A percentile compares a stretch with the other conserved stretches of the same genome.
These are phyloP conservation scores for Reticulitermes speratus DNA, from an alignment of 1,140 invertebrate species.

Conservation along the genomic window DNA sequence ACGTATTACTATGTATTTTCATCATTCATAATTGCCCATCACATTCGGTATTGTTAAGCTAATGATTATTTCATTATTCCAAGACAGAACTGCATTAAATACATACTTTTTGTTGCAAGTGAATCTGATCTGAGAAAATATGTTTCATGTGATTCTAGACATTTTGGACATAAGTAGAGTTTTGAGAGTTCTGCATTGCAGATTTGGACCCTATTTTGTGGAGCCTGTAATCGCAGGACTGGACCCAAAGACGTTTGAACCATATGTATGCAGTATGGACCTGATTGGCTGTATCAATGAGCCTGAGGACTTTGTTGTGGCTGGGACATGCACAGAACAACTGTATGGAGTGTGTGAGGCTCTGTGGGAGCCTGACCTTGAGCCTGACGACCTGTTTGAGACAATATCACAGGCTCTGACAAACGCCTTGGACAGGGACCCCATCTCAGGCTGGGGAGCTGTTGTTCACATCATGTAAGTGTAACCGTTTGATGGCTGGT, in stretches of 20 bases:
- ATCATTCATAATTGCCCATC: too few relatives aligned
- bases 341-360: conserved; percentile 98
- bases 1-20: too few relatives aligned
- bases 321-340: conserved; percentile 90
- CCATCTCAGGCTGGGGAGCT: conserved; percentile 96
- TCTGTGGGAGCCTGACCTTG: conserved; percentile 85
- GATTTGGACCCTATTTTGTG: conserved; percentile 97
- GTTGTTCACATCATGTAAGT: conserved; percentile 92
- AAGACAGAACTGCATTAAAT: too few relatives aligned
- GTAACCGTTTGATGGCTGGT: conserved; percentile 26
- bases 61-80: too few relatives aligned
- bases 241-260: conserved; percentile 82
- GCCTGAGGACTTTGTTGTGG: conserved; percentile 94
- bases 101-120: too few relatives aligned
- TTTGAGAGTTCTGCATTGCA: conserved; percentile 36
- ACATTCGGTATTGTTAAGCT: too few relatives aligned
- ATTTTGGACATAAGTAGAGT: too few relatives aligned
- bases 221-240: conserved; percentile 95
- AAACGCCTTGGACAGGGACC: conserved; percentile 96
- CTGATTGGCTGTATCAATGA: conserved; percentile 87
- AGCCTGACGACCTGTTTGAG: conserved; percentile 94
- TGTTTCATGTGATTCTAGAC: too few relatives aligned
- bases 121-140: too few relatives aligned
- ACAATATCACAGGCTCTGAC: conserved; percentile 94
- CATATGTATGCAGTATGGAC: conserved; percentile 93